Evolutionary conservation across 2,888 invertebrate genomes (phyloP), one percentile per base, ranked within the genome.

Genomic region (Carterocephalus palaemon): DNA sequence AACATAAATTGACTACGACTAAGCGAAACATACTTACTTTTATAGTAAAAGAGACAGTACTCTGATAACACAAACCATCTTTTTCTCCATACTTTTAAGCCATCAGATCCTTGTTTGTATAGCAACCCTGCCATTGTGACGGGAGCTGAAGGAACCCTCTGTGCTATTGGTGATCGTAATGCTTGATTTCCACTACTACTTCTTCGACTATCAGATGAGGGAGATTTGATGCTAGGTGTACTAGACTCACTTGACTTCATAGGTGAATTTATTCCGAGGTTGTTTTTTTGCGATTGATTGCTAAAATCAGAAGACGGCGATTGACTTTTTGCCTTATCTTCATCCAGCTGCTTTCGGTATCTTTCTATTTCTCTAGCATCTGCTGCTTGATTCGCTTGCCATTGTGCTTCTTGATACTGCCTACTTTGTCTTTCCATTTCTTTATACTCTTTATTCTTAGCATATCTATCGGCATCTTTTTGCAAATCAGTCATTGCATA

Each of bases 21-120:
- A 4, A 6, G 3, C 4, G 9, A 39, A 7, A 7, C 9, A 42
- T 49, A 78, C 88, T 85, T 74, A 95, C 95, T 93, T 90, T 97
- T 97, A 77, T 97, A 97, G 70, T 97, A 96, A 83, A 96, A 97
- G 50, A 97, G 89, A 69, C 96, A 96, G 76, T 95, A 97, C 73
- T 97, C 96, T 17, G 96, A 94, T 43, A 97, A 88, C 24, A 97
- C 97, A 83, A 96, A 97, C 97, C 97, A 97, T 48, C 97, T 90
- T 70, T 95, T 95, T 70, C 96, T 93, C 97, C 97, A 97, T 26
- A 96, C 91, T 89, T 96, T 97, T 2, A 97, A 87, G 4, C 96
- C 96, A 66, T 96, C 95, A 20, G 95, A 95, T 39, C 97, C 97
- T 84, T 97, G 95, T 70, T 97, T 96, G 75, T 95, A 93, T 34